Conservation (phyloP, 2,797 vertebrate genomes). For the Jordanella pulchra region DNA sequence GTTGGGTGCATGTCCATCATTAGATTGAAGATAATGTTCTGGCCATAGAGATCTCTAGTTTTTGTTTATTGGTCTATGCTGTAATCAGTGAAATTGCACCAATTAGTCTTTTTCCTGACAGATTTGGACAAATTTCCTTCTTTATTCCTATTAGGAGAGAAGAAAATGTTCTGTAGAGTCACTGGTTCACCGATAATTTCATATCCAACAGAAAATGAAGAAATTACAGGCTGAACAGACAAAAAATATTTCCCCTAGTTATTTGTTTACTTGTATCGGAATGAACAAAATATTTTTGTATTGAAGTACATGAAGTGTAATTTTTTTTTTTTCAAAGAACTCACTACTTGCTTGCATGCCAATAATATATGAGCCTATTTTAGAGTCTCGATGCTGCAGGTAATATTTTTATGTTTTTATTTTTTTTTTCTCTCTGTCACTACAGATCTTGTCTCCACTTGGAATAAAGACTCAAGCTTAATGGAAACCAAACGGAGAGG, state of each 20-base stretch:
- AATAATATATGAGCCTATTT: background rate
- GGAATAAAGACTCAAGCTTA: conserved; percentile 10
- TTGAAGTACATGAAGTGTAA: too few relatives aligned
- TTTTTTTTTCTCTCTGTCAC: conserved; percentile 15
- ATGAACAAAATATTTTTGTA: too few relatives aligned
- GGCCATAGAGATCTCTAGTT: background rate
- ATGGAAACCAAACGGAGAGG: conserved; percentile 25
- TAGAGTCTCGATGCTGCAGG: background rate
- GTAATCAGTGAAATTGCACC: background rate
- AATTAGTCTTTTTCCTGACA: background rate
- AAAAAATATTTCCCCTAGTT: too few relatives aligned
- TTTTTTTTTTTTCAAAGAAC: background rate
- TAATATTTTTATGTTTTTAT: background rate
- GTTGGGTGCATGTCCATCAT: background rate
- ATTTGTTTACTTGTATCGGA: too few relatives aligned
- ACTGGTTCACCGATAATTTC: too few relatives aligned
- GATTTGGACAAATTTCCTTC: background rate
- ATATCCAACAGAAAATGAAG: too few relatives aligned
- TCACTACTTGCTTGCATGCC: background rate
- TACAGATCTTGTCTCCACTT: conserved; percentile 8
- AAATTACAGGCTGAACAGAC: too few relatives aligned
- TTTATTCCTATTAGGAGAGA: too few relatives aligned
- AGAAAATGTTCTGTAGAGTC: too few relatives aligned
- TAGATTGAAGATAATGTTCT: background rate
- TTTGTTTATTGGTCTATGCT: background rate